Percentiles rank a stretch among this genome's conserved stretches.
phyloP scores from a whole-genome alignment of 92 coral and sea anemone genomes.

The Isaurus tuberculatus region DNA sequence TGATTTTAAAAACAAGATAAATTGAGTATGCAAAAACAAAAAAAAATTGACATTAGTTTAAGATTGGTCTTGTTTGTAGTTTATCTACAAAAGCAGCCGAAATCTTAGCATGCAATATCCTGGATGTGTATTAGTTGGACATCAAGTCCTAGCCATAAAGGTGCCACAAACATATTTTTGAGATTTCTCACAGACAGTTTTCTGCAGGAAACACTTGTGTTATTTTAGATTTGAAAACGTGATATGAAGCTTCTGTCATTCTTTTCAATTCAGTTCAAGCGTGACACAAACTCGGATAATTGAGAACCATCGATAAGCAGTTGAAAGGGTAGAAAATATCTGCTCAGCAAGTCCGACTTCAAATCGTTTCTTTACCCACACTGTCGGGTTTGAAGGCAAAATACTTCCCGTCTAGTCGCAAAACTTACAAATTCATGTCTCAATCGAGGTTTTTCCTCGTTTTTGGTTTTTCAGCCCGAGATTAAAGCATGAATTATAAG shows the following conservation, averaged over 20 bases:
- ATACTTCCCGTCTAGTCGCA: constrained; percentile 53
- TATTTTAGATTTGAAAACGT: constrained; percentile 25
- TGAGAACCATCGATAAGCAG: constrained; percentile 17
- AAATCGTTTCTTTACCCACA: constrained; percentile 15
- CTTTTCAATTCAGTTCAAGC: constrained; percentile 21
- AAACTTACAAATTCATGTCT: constrained; percentile 24
- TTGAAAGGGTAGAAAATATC: constrained; percentile 11
- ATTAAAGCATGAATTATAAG: constrained; percentile 37
- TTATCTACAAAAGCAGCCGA: constrained; percentile 19
- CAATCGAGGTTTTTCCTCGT: not conserved
- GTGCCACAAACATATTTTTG: constrained; percentile 43
- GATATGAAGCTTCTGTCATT: constrained; percentile 20
- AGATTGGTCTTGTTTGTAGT: constrained; percentile 6
- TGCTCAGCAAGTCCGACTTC: constrained; percentile 14
- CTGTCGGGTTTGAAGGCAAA: constrained; percentile 8
- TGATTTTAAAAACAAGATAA: not conserved
- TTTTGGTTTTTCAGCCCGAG: constrained; percentile 6
- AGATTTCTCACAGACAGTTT: constrained; percentile 48
- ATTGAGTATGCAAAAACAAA: not conserved
- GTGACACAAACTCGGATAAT: constrained; percentile 11
- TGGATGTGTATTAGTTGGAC: not conserved
- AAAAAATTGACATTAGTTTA: not conserved
- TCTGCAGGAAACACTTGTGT: constrained; percentile 38
- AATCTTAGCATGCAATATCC: not conserved
- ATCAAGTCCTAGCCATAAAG: constrained; percentile 23